phyloP scores from a whole-genome alignment of 2,888 invertebrate species.

The Adelognathus sp. region DNA sequence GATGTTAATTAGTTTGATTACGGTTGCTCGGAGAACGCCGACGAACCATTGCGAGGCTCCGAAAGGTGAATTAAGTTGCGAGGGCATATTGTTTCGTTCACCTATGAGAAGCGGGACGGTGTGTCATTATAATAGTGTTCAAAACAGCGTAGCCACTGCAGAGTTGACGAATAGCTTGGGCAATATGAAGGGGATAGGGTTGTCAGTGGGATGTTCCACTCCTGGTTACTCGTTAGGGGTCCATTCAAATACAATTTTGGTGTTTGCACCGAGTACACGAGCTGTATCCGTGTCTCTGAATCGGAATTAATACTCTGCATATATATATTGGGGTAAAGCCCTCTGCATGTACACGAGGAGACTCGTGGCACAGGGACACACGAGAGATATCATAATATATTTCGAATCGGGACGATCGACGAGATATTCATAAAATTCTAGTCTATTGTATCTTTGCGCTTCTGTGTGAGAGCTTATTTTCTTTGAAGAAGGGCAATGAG shows the following conservation, averaged over 20 bases:
- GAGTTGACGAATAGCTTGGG: conserved; percentile 7
- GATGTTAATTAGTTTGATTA: conserved; percentile 57
- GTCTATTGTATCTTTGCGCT: background rate
- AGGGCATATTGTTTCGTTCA: conserved; percentile 28
- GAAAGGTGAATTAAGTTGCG: conserved; percentile 8
- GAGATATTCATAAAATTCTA: conserved; percentile 12
- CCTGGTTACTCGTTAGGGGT: background rate
- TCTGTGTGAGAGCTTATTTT: no score
- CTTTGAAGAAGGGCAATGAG: conserved; percentile 9
- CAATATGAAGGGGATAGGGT: background rate
- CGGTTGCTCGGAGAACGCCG: conserved; percentile 34
- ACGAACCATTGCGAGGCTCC: background rate
- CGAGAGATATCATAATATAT: background rate
- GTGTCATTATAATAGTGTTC: conserved; percentile 19
- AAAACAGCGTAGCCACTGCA: background rate
- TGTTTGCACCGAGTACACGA: conserved; percentile 7
- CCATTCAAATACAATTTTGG: conserved; percentile 13
- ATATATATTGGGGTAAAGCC: background rate
- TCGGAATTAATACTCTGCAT: background rate
- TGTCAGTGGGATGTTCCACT: background rate
- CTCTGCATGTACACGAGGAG: background rate
- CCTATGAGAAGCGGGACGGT: conserved; percentile 11
- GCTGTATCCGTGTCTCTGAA: conserved; percentile 10
- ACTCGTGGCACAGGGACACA: no score
- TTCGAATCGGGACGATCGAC: conserved; percentile 3